Evolutionary conservation across 2,888 invertebrate genomes (phyloP).

Genomic region (Pseudococcus viburni): DNA sequence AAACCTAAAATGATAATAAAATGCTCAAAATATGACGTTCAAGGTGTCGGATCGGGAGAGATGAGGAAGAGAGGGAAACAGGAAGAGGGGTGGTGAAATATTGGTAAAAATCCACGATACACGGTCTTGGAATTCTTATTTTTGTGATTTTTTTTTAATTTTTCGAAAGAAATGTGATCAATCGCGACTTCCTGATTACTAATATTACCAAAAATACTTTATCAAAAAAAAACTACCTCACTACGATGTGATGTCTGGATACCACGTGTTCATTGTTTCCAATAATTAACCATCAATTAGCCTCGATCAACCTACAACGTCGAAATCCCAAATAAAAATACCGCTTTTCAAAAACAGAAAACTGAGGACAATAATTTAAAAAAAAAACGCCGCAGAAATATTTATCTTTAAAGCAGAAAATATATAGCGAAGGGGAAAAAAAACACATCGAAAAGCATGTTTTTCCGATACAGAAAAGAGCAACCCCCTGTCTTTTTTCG

Average conservation of each 20-base stretch:
- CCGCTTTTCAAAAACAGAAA: neutral
- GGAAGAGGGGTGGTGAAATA: no score
- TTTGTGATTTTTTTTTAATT: no score
- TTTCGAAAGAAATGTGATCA: no score
- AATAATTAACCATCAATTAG: neutral
- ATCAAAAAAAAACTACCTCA: no score
- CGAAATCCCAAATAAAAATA: neutral
- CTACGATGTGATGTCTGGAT: neutral
- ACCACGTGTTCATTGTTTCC: neutral
- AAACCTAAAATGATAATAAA: no score
- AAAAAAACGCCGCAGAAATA: slow-evolving; percentile 58
- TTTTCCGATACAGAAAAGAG: slow-evolving; percentile 41
- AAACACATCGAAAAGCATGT: slow-evolving; percentile 59
- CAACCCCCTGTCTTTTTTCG: slow-evolving; percentile 11
- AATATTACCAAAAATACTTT: no score
- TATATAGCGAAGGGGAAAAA: slow-evolving; percentile 19
- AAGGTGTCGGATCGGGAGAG: no score
- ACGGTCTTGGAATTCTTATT: no score
- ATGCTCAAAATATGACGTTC: no score
- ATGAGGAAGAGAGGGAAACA: no score
- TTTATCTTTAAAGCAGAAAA: slow-evolving; percentile 51
- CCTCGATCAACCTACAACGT: neutral
- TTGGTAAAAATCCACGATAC: no score
- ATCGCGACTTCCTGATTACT: no score
- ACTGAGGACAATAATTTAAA: slow-evolving; percentile 19